Percentiles rank a stretch among this genome's conserved stretches.
phyloP scores from a whole-genome alignment of 2,888 invertebrate species.

The Ecdyonurus torrentis region DNA sequence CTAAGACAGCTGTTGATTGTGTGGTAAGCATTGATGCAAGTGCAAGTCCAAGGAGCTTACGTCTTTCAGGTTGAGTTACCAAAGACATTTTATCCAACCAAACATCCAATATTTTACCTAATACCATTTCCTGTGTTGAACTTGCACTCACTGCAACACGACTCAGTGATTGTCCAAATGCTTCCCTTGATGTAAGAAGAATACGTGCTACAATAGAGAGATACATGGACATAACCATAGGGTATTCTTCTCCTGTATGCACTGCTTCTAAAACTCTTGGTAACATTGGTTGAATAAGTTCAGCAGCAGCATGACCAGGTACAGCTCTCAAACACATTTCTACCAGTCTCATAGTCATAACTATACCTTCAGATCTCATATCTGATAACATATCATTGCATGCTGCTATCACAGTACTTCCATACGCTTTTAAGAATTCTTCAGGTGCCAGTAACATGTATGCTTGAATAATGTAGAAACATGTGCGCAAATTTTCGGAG shows the following conservation, averaged over 20 bases:
- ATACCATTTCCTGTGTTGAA: constrained; percentile 34
- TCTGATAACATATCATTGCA: constrained; percentile 60
- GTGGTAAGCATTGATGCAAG: constrained; percentile 25
- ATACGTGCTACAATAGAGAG: constrained; percentile 63
- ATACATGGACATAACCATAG: constrained; percentile 58
- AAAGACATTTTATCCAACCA: constrained; percentile 68
- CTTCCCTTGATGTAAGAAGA: constrained; percentile 47
- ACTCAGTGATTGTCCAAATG: constrained; percentile 38
- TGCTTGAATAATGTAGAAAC: constrained; percentile 65
- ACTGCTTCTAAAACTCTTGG: constrained; percentile 45
- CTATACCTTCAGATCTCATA: constrained; percentile 53
- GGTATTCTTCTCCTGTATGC: constrained; percentile 48
- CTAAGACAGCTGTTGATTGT: constrained; percentile 39
- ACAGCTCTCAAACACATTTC: constrained; percentile 59
- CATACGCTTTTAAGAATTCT: constrained; percentile 49
- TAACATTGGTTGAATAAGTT: constrained; percentile 46
- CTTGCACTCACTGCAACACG: constrained; percentile 7
- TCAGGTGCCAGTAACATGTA: constrained; percentile 66
- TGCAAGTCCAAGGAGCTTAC: constrained; percentile 60
- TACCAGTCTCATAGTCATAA: constrained; percentile 54
- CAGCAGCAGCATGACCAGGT: constrained; percentile 48
- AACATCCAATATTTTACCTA: constrained; percentile 52
- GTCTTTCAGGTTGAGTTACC: constrained; percentile 59
- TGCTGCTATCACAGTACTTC: constrained; percentile 47
- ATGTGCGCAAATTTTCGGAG: constrained; percentile 61